Conservation (phyloP, 2,888 invertebrate genomes). For the Boloria euphrosyne region DNA sequence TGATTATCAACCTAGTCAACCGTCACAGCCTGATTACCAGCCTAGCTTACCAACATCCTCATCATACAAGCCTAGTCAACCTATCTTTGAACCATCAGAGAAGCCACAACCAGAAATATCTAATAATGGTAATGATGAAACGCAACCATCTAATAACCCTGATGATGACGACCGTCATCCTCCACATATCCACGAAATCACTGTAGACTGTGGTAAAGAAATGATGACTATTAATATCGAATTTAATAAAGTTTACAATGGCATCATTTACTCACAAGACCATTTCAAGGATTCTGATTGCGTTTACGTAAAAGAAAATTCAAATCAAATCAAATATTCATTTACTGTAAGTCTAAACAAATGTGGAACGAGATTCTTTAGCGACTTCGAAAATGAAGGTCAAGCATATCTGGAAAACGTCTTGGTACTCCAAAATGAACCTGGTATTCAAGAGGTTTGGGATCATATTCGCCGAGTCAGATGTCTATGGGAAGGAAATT, state of each 20-base stretch:
- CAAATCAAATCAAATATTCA: conserved; percentile 85
- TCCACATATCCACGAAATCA: conserved; percentile 88
- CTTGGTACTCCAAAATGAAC: conserved; percentile 89
- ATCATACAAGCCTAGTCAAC: conserved; percentile 34
- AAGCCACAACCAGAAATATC: conserved; percentile 38
- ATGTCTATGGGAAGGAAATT: conserved; percentile 91
- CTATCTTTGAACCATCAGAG: conserved; percentile 32
- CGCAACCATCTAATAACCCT: conserved; percentile 34
- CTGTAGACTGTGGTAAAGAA: conserved; percentile 90
- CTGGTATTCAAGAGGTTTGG: conserved; percentile 90
- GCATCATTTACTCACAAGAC: conserved; percentile 91
- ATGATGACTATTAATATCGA: conserved; percentile 92
- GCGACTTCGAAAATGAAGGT: conserved; percentile 88
- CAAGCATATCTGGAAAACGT: conserved; percentile 91
- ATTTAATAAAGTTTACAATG: conserved; percentile 89
- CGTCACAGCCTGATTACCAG: conserved; percentile 43
- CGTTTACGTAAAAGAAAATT: conserved; percentile 87
- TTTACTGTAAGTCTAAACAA: conserved; percentile 89
- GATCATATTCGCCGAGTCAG: conserved; percentile 89
- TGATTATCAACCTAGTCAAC: conserved; percentile 45
- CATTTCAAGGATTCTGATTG: conserved; percentile 86
- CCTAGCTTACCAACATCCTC: conserved; percentile 45
- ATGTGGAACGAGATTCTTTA: conserved; percentile 90
- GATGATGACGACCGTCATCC: conserved; percentile 85
- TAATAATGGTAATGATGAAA: conserved; percentile 35